phyloP scores from a whole-genome alignment of 2,797 vertebrate genomes.

The Pelochelys cantorii region DNA sequence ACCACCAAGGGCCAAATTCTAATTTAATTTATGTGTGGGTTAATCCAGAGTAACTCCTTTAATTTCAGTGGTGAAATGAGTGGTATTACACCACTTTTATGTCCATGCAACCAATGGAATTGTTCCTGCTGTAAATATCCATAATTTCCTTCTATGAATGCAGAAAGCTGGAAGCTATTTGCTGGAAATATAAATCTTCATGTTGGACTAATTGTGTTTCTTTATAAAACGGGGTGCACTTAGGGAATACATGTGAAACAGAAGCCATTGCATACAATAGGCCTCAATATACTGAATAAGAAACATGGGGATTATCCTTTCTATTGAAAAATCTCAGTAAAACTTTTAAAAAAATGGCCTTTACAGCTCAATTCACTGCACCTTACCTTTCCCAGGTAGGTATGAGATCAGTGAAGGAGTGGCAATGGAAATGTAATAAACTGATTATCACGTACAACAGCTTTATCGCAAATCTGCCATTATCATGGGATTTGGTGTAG shows the following conservation, averaged over 20 bases:
- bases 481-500: neutral
- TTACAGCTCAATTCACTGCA: neutral
- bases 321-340: neutral
- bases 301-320: neutral
- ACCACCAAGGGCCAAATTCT: neutral
- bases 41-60: slow-evolving; percentile 4
- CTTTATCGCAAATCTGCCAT: neutral
- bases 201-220: slow-evolving; percentile 5
- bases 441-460: neutral
- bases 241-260: neutral
- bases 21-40: neutral
- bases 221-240: slow-evolving; percentile 25
- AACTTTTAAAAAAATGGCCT: neutral
- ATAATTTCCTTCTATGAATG: neutral
- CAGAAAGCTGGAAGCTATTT: neutral
- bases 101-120: neutral
- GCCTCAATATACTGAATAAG: neutral
- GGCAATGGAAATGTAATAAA: neutral
- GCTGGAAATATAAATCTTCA: neutral
- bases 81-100: neutral
- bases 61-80: neutral
- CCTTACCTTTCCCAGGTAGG: neutral
- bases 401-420: slow-evolving; percentile 24
- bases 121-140: neutral
- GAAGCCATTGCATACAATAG: neutral